Percentiles rank a stretch among this genome's conserved stretches.
Evolutionary conservation across 2,888 invertebrate species (phyloP).

Genomic region (Eubasilissa splendida): DNA sequence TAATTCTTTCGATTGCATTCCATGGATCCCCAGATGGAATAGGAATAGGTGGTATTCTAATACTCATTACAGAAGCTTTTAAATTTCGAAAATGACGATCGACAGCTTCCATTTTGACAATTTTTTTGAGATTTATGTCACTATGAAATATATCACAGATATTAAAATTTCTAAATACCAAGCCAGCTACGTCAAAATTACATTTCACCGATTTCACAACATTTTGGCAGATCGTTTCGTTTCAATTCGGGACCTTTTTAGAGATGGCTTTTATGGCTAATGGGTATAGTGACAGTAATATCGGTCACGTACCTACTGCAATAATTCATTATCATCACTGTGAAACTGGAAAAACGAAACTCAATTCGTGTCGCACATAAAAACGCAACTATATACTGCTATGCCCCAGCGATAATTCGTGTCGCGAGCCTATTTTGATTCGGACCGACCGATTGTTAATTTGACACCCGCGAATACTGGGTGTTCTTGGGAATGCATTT

Average conservation of each 20-base stretch:
- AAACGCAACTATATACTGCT: no score
- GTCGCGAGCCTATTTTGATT: no score
- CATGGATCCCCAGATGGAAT: slow-evolving; percentile 38
- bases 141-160: slow-evolving; percentile 23
- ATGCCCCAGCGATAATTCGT: no score
- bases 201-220: slow-evolving; percentile 24
- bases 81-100: slow-evolving; percentile 48
- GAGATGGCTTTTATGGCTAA: no score
- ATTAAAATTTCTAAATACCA: slow-evolving; percentile 1
- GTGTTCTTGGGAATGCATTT: no score
- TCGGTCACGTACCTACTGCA: no score
- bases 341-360: no score
- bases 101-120: slow-evolving; percentile 41
- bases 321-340: no score
- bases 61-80: slow-evolving; percentile 42
- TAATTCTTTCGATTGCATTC: slow-evolving; percentile 61
- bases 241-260: not conserved
- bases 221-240: slow-evolving; percentile 39
- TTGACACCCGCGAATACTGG: no score
- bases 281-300: no score
- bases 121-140: slow-evolving; percentile 18
- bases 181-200: slow-evolving; percentile 19
- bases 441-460: no score
- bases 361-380: no score
- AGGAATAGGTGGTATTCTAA: slow-evolving; percentile 38